A percentile compares a stretch with the other conserved stretches of the same genome.
phyloP scores from a whole-genome alignment of 2,113 vertebrate genomes.

The Gnathonemus echidnorhynchus region DNA sequence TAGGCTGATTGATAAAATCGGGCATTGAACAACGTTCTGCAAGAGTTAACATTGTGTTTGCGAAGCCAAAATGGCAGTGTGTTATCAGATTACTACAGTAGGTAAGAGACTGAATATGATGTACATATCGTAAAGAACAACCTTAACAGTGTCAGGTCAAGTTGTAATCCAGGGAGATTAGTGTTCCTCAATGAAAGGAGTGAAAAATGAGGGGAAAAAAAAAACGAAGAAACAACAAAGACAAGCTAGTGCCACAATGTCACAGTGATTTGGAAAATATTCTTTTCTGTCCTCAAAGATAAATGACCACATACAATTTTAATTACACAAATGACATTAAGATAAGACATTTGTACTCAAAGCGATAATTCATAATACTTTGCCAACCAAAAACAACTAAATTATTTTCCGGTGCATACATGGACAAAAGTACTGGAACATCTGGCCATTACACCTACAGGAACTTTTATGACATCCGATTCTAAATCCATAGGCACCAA shows the following conservation, averaged over 20 bases:
- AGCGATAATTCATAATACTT: not conserved
- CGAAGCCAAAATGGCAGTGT: not conserved
- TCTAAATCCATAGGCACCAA: not conserved
- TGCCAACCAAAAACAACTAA: not conserved
- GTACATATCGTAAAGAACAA: conserved; percentile 44
- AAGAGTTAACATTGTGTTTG: not conserved
- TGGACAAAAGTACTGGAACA: not conserved
- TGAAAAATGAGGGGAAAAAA: not conserved
- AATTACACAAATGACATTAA: not conserved
- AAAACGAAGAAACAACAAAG: not conserved
- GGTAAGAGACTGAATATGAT: conserved; percentile 9
- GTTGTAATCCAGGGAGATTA: conserved; percentile 32
- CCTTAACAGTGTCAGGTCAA: conserved; percentile 59
- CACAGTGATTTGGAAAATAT: not conserved
- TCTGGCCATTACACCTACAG: not conserved
- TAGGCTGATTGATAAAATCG: not conserved
- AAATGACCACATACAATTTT: not conserved
- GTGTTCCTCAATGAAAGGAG: not conserved
- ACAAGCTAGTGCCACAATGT: not conserved
- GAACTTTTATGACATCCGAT: not conserved
- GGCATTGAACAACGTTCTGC: not conserved
- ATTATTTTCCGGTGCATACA: not conserved
- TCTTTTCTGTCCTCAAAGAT: not conserved
- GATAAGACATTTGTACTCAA: not conserved
- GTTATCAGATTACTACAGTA: not conserved